Evolutionary conservation across 2,797 vertebrate genomes (phyloP).

Genomic region (Capromys pilorides): DNA sequence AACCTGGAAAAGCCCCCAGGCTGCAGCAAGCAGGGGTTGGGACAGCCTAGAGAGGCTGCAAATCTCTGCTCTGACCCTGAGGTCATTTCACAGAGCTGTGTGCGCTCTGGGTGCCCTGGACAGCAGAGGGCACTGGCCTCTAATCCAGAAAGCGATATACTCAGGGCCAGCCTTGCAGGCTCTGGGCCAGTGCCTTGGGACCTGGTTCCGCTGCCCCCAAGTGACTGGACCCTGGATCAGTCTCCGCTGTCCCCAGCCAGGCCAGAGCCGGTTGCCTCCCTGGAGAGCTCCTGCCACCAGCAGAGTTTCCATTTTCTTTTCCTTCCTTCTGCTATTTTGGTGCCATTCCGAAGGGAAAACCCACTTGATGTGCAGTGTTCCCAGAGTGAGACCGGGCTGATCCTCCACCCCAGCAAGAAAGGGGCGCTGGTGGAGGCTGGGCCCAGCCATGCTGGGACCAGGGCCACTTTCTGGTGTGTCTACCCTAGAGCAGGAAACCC

Average conservation of each 20-base stretch:
- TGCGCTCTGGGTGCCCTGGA: fast-evolving
- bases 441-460: not conserved
- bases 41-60: fast-evolving
- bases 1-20: too few species aligned
- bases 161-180: not conserved
- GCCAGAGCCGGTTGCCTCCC: constrained; percentile 69
- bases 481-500: not conserved
- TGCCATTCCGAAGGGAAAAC: constrained; percentile 82
- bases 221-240: fast-evolving
- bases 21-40: not conserved
- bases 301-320: constrained; percentile 70
- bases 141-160: not conserved
- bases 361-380: constrained; percentile 75
- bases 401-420: constrained; percentile 42
- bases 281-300: constrained; percentile 80
- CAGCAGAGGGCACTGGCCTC: not conserved
- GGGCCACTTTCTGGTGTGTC: not conserved
- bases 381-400: constrained; percentile 77
- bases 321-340: constrained; percentile 84
- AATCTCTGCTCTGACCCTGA: not conserved
- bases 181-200: not conserved
- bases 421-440: not conserved
- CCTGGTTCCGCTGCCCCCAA: not conserved
- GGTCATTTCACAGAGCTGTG: not conserved
- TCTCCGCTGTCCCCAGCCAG: not conserved